These are phyloP conservation scores for Incurvaria masculella DNA, from an alignment of 2,888 invertebrate species.

Conservation along the genomic window DNA sequence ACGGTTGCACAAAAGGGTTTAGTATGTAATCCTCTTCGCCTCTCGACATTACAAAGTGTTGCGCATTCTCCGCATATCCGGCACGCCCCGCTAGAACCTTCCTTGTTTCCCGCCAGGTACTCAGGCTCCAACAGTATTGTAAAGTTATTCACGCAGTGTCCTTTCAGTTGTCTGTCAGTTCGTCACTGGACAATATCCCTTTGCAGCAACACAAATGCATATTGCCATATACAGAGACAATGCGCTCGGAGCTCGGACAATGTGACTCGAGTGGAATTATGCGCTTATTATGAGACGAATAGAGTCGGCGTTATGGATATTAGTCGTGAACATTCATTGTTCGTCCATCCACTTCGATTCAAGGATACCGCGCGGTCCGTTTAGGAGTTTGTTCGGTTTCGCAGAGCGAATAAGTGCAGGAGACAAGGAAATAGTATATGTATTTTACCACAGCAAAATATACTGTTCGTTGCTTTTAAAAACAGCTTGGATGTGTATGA, in stretches of 20 bases:
- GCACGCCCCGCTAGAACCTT: not conserved
- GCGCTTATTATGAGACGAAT: not conserved
- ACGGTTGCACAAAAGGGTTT: too few species aligned
- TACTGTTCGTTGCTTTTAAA: too few species aligned
- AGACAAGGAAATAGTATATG: too few species aligned
- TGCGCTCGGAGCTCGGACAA: not conserved
- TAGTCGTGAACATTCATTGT: not conserved
- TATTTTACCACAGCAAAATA: too few species aligned
- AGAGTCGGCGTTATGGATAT: not conserved
- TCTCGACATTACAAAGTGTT: not conserved
- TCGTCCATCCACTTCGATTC: not conserved
- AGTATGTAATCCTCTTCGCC: too few species aligned
- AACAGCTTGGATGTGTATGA: too few species aligned
- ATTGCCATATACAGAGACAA: not conserved
- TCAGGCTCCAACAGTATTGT: not conserved
- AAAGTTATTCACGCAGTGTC: constrained; percentile 44
- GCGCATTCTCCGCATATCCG: too few species aligned
- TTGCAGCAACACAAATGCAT: constrained; percentile 24
- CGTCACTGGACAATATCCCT: constrained; percentile 44
- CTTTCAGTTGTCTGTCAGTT: constrained; percentile 53
- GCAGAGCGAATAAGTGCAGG: too few species aligned
- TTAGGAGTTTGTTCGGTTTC: too few species aligned
- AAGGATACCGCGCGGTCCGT: not conserved
- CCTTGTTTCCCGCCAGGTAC: not conserved
- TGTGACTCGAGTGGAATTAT: not conserved